A percentile compares a stretch with the other conserved stretches of the same genome.
Evolutionary conservation across 2,797 vertebrate species (phyloP).

Genomic region (Phalloptychus januarius): DNA sequence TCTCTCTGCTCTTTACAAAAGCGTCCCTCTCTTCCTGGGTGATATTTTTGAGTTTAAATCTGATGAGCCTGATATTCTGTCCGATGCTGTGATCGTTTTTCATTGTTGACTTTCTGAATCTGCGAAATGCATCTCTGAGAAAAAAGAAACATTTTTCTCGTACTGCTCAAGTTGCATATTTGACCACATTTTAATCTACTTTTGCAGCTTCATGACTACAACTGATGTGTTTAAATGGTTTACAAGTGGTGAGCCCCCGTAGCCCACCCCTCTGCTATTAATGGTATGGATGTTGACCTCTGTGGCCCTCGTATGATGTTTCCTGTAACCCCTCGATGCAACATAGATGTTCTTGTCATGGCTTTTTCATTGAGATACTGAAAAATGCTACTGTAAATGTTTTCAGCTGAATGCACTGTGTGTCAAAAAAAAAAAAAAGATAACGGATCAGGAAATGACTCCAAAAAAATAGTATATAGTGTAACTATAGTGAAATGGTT

Average conservation of each 20-base stretch:
- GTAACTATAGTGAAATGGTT: slow-evolving; percentile 84
- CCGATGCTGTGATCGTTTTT: slow-evolving; percentile 61
- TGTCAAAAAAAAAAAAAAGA: slow-evolving; percentile 63
- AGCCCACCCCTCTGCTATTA: slow-evolving; percentile 74
- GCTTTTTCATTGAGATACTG: slow-evolving; percentile 82
- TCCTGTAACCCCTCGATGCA: slow-evolving; percentile 73
- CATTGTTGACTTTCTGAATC: slow-evolving; percentile 50
- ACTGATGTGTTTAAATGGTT: slow-evolving; percentile 76
- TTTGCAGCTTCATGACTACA: slow-evolving; percentile 67
- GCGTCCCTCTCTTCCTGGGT: slow-evolving; percentile 29
- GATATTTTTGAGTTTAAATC: slow-evolving; percentile 48
- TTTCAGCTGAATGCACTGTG: slow-evolving; percentile 81
- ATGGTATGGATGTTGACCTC: slow-evolving; percentile 80
- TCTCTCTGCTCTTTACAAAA: not conserved
- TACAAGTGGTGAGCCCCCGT: slow-evolving; percentile 74
- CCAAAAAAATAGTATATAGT: slow-evolving; percentile 77
- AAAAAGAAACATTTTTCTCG: slow-evolving; percentile 49
- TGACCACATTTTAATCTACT: slow-evolving; percentile 56
- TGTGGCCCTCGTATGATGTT: slow-evolving; percentile 77
- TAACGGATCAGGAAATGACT: slow-evolving; percentile 75
- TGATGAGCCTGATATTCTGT: slow-evolving; percentile 51
- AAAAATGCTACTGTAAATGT: slow-evolving; percentile 82
- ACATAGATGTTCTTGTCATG: slow-evolving; percentile 78
- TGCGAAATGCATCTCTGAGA: slow-evolving; percentile 65
- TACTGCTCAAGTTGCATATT: slow-evolving; percentile 56